A percentile compares a stretch with the other conserved stretches of the same genome.
phyloP scores from a whole-genome alignment of 2,888 invertebrate species.

The Drosophila borborema region DNA sequence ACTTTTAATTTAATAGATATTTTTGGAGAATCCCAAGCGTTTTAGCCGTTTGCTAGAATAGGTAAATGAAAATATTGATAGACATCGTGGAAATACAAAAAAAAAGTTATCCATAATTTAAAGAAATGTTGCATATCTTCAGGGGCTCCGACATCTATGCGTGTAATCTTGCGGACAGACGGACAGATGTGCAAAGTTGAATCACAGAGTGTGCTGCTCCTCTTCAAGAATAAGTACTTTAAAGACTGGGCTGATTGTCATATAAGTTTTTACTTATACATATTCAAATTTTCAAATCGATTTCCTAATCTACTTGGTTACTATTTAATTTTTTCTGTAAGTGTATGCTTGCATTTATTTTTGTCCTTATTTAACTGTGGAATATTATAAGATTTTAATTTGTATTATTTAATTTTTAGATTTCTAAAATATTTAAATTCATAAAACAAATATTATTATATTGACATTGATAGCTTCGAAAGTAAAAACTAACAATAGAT shows the following conservation, averaged over 20 bases:
- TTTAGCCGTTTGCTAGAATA: too few relatives aligned
- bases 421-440: constrained; percentile 1
- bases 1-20: too few relatives aligned
- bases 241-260: background rate
- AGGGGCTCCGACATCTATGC: too few relatives aligned
- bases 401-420: background rate
- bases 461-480: constrained; percentile 5
- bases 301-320: too few relatives aligned
- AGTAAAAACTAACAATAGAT: constrained; percentile 10
- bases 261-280: background rate
- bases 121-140: background rate
- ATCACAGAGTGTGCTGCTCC: background rate
- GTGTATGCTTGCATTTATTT: background rate
- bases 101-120: background rate
- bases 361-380: background rate
- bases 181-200: background rate
- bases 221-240: background rate
- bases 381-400: background rate
- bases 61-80: too few relatives aligned
- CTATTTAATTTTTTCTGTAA: background rate
- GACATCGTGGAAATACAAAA: too few relatives aligned
- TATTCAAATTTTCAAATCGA: background rate
- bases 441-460: background rate
- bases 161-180: background rate
- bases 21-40: too few relatives aligned